Conservation (phyloP, 2,113 vertebrate species). For the Leptocoma aspasia region DNA sequence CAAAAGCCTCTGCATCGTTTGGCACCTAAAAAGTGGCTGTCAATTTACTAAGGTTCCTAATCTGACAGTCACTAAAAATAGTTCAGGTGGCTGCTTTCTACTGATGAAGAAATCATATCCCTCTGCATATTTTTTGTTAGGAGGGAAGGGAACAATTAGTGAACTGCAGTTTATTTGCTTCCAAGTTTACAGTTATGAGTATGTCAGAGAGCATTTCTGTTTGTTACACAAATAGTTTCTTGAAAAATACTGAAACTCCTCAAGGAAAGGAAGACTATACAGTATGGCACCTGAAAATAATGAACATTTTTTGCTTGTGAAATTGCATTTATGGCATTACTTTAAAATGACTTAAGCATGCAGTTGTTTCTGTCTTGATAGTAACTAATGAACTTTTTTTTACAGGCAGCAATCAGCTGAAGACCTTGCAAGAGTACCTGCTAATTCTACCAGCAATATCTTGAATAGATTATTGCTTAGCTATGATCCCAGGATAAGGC, state of each 20-base stretch:
- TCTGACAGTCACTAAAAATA: constrained; percentile 47
- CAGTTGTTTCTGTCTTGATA: not conserved
- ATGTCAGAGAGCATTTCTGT: not conserved
- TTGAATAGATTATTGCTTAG: constrained; percentile 90
- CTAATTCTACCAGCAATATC: constrained; percentile 95
- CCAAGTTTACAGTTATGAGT: not conserved
- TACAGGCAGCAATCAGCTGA: constrained; percentile 90
- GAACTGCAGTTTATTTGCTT: not conserved
- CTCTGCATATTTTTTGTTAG: not conserved
- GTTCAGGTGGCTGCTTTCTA: not conserved
- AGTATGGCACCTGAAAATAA: not conserved
- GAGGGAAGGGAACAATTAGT: not conserved
- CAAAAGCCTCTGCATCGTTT: constrained; percentile 8
- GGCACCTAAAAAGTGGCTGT: constrained; percentile 6
- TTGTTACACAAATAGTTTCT: not conserved
- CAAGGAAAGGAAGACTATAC: not conserved
- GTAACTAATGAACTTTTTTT: not conserved
- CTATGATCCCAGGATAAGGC: constrained; percentile 96
- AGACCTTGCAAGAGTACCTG: constrained; percentile 91
- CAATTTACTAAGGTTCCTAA: not conserved
- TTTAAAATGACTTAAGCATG: not conserved
- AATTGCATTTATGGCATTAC: not conserved
- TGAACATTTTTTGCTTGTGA: not conserved
- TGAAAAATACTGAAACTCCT: not conserved
- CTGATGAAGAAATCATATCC: not conserved